phyloP scores from a whole-genome alignment of 2,888 invertebrate genomes.

The Tanytarsus gracilentus region DNA sequence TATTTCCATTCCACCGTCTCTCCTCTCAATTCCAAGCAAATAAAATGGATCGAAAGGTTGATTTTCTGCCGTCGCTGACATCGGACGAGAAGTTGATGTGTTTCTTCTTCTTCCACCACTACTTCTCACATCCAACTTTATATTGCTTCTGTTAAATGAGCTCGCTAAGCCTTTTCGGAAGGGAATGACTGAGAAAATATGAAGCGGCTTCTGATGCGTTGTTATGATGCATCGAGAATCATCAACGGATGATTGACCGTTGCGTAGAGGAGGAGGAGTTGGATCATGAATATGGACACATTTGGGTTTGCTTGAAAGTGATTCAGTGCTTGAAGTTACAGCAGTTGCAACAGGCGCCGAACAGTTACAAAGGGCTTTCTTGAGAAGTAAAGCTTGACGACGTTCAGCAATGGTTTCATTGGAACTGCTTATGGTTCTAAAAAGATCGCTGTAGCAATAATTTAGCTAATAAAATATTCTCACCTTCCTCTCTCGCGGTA shows the following conservation, averaged over 20 bases:
- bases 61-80: constrained; percentile 70
- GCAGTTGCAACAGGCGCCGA: background rate
- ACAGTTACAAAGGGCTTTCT: constrained; percentile 13
- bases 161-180: background rate
- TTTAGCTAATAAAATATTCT: background rate
- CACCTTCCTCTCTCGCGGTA: constrained; percentile 4
- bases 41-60: constrained; percentile 74
- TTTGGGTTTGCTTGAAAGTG: background rate
- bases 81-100: constrained; percentile 69
- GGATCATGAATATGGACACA: constrained; percentile 1
- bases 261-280: background rate
- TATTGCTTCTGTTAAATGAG: background rate
- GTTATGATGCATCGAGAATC: constrained; percentile 24
- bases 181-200: constrained; percentile 34
- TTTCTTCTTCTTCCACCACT: constrained; percentile 70
- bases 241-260: background rate
- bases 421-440: constrained; percentile 17
- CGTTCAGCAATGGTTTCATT: constrained; percentile 11
- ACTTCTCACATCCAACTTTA: constrained; percentile 51
- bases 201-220: constrained; percentile 12
- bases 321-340: background rate
- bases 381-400: constrained; percentile 8
- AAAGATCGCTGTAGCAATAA: background rate
- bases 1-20: constrained; percentile 76
- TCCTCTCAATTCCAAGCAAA: constrained; percentile 65